phyloP scores from a whole-genome alignment of 2,888 invertebrate species.

The Timema podura region DNA sequence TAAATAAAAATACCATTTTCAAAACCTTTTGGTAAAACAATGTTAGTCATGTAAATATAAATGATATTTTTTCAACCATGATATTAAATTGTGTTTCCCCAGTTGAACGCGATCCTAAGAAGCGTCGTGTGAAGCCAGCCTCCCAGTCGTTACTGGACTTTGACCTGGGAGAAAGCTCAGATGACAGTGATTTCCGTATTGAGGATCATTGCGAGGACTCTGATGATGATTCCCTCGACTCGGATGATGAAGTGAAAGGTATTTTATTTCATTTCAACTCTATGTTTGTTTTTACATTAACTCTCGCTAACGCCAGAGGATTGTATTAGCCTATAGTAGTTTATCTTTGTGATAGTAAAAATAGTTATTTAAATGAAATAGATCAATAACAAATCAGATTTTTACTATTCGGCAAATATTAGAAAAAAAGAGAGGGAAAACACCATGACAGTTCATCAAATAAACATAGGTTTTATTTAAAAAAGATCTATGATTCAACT shows the following conservation, averaged over 20 bases:
- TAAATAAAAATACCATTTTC: no score
- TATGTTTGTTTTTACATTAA: not conserved
- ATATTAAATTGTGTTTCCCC: not conserved
- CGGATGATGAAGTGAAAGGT: slow-evolving; percentile 51
- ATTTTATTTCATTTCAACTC: slow-evolving; percentile 30
- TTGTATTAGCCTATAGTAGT: not conserved
- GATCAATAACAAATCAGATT: no score
- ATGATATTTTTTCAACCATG: no score
- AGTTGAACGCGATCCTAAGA: slow-evolving; percentile 69
- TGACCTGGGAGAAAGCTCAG: slow-evolving; percentile 86
- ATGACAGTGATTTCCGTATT: slow-evolving; percentile 91
- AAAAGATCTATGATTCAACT: no score
- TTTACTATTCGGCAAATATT: no score
- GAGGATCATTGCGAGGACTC: slow-evolving; percentile 78
- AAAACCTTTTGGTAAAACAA: no score
- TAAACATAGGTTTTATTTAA: no score
- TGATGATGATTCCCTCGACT: slow-evolving; percentile 71
- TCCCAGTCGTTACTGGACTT: slow-evolving; percentile 71
- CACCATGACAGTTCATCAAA: no score
- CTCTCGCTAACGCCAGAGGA: not conserved
- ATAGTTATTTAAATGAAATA: not conserved
- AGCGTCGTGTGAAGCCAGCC: slow-evolving; percentile 72
- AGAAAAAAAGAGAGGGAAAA: no score
- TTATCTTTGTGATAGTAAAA: not conserved
- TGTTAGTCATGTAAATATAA: no score